Conservation (phyloP, 2,888 invertebrate genomes). For the Drosophila multiciliata region DNA sequence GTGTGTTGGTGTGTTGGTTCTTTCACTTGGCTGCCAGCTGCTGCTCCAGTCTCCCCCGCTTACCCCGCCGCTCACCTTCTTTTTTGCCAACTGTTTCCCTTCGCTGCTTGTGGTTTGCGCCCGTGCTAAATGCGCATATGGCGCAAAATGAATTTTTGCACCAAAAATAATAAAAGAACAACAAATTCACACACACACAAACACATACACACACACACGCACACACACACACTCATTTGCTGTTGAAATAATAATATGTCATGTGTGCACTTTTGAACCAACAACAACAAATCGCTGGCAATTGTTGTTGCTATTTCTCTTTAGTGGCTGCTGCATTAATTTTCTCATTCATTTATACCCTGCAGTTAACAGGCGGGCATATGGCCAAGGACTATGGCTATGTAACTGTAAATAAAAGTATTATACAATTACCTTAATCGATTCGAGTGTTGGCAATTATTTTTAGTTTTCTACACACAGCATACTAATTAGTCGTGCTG, state of each 20-base stretch:
- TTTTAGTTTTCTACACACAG: not conserved
- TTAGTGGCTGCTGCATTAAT: constrained; percentile 41
- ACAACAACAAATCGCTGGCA: constrained; percentile 25
- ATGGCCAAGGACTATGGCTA: not conserved
- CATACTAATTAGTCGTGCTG: not conserved
- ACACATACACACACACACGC: constrained; percentile 8
- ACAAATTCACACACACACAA: constrained; percentile 20
- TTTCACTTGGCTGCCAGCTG: constrained; percentile 59
- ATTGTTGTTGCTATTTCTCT: constrained; percentile 22
- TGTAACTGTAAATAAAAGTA: not conserved
- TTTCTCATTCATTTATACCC: constrained; percentile 16
- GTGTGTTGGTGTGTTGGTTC: constrained; percentile 29
- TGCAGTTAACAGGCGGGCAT: not conserved
- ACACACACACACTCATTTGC: constrained; percentile 10
- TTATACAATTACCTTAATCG: not conserved
- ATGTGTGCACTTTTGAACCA: constrained; percentile 70
- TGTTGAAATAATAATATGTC: constrained; percentile 69
- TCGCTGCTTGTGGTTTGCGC: constrained; percentile 55
- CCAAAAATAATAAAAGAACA: constrained; percentile 29
- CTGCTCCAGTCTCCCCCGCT: constrained; percentile 1
- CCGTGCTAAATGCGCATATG: constrained; percentile 76
- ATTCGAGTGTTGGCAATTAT: not conserved
- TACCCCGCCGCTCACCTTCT: constrained; percentile 1
- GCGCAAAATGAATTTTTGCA: constrained; percentile 74
- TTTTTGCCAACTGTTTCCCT: constrained; percentile 7